phyloP scores from a whole-genome alignment of 2,113 vertebrate genomes.

The Beaufortia kweichowensis region DNA sequence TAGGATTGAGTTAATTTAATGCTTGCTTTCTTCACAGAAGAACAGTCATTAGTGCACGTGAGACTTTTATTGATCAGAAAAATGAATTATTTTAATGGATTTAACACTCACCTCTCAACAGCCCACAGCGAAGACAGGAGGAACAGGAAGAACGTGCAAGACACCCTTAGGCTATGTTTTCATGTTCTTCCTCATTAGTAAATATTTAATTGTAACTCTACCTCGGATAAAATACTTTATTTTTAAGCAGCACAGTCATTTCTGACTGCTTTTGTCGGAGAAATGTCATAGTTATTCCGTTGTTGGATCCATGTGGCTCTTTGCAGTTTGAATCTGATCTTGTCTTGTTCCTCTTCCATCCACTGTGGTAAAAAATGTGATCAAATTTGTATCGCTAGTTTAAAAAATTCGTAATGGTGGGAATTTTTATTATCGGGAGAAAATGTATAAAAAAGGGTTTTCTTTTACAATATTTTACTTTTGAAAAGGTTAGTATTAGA shows the following conservation, averaged over 20 bases:
- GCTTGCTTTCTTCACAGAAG: background rate
- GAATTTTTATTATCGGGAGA: no score
- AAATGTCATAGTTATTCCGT: no score
- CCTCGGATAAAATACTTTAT: background rate
- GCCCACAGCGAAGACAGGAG: background rate
- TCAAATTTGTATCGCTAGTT: no score
- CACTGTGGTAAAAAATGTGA: no score
- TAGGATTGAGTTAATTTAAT: background rate
- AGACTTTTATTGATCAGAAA: background rate
- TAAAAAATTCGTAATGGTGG: no score
- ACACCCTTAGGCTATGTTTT: background rate
- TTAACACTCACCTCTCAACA: background rate
- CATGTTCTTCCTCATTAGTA: background rate
- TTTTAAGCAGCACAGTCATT: background rate
- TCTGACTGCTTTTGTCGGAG: background rate
- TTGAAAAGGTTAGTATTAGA: no score
- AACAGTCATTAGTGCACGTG: background rate
- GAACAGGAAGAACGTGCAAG: slow-evolving; percentile 16
- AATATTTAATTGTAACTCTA: background rate
- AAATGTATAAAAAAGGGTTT: no score
- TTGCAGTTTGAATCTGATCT: background rate
- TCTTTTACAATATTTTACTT: no score
- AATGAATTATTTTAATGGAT: background rate
- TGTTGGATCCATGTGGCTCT: no score
- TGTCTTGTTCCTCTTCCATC: background rate